A percentile compares a stretch with the other conserved stretches of the same genome.
Evolutionary conservation across 2,113 vertebrate genomes (phyloP).

Genomic region (Neofelis nebulosa): DNA sequence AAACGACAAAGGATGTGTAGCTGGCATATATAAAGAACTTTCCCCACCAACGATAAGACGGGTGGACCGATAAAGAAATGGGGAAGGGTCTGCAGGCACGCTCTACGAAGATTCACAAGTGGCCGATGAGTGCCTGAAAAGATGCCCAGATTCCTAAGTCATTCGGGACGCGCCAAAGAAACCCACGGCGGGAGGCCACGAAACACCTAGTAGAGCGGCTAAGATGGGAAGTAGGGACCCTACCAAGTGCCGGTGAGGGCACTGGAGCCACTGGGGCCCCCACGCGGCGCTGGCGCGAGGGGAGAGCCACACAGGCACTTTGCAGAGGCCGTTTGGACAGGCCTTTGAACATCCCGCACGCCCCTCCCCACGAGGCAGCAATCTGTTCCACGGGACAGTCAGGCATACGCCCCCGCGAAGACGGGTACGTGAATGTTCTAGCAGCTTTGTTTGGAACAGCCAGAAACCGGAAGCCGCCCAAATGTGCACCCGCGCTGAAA

Average conservation of each 20-base stretch:
- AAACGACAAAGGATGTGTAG: neutral
- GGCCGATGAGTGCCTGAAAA: rapidly evolving
- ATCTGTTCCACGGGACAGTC: rapidly evolving
- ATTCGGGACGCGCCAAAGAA: neutral
- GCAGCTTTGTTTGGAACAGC: rapidly evolving
- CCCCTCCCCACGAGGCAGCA: neutral
- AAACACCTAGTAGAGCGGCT: rapidly evolving
- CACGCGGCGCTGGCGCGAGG: neutral
- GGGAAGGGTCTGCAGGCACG: neutral
- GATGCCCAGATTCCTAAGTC: neutral
- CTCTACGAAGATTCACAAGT: neutral
- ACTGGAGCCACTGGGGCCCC: rapidly evolving
- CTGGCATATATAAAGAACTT: neutral
- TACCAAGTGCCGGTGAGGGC: rapidly evolving
- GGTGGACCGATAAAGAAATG: neutral
- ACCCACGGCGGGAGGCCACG: rapidly evolving
- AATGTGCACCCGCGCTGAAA: rapidly evolving
- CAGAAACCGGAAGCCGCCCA: neutral
- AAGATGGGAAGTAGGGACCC: rapidly evolving
- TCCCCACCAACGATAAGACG: neutral
- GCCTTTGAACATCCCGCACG: neutral
- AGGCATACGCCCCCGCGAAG: rapidly evolving
- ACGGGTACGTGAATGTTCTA: rapidly evolving
- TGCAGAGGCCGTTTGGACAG: rapidly evolving
- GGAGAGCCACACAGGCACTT: neutral